phyloP scores from a whole-genome alignment of 2,113 vertebrate genomes.

The Uria lomvia region DNA sequence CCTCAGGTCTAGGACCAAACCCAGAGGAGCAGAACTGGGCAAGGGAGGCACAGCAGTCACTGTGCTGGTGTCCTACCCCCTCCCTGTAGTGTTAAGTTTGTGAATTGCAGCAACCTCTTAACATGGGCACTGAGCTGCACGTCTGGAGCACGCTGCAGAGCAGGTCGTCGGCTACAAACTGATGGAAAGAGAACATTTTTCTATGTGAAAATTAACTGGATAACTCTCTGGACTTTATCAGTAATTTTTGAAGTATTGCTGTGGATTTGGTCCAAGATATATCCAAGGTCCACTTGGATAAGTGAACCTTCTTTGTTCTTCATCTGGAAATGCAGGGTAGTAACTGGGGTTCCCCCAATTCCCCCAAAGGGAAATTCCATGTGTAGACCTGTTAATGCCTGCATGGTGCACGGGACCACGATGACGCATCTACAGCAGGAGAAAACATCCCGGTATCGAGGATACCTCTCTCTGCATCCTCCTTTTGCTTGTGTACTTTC shows the following conservation, averaged over 20 bases:
- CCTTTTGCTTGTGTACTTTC: neutral
- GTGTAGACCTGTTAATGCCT: rapidly evolving
- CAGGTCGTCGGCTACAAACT: neutral
- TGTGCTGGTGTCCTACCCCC: neutral
- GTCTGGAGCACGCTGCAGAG: rapidly evolving
- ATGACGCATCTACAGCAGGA: neutral
- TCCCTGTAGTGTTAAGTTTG: neutral
- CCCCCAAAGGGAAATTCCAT: neutral
- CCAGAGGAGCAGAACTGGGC: neutral
- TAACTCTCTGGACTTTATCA: neutral
- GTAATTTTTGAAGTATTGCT: neutral
- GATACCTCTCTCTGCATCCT: neutral
- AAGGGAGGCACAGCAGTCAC: neutral
- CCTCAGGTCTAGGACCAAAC: neutral
- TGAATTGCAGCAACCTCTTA: neutral
- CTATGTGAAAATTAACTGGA: neutral
- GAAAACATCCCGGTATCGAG: rapidly evolving
- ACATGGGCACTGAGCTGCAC: rapidly evolving
- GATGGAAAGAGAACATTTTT: neutral
- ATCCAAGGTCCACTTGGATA: neutral
- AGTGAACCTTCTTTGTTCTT: neutral
- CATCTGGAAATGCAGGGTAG: neutral
- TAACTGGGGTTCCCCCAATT: neutral
- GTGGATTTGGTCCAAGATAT: neutral
- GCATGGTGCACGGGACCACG: neutral